Percentiles rank a stretch among this genome's conserved stretches.
These are phyloP conservation scores for Cygnus olor DNA, from an alignment of 2,797 vertebrate genomes.

Conservation along the genomic window DNA sequence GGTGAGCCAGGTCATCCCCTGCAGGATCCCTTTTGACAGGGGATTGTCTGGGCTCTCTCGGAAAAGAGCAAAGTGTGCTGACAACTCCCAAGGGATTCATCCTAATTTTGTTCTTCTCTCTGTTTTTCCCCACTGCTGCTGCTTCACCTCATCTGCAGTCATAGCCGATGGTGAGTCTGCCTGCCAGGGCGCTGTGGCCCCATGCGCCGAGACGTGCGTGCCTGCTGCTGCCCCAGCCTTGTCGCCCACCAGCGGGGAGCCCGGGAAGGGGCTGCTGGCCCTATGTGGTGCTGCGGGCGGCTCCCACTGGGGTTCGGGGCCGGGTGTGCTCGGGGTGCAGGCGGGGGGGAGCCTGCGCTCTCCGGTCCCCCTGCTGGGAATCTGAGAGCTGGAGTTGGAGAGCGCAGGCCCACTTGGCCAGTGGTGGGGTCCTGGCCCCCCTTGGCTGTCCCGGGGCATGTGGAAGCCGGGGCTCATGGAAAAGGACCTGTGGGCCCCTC, in stretches of 20 bases:
- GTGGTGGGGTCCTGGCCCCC: background rate
- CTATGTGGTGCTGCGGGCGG: background rate
- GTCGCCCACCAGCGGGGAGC: background rate
- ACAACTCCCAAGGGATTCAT: background rate
- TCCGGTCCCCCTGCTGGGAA: background rate
- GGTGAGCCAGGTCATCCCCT: no score
- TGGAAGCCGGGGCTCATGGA: no score
- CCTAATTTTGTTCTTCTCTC: background rate
- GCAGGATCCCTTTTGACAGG: no score
- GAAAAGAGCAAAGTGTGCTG: no score
- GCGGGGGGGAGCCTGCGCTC: accelerated
- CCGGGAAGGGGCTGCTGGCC: background rate
- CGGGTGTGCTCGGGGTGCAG: background rate
- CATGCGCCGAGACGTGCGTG: accelerated
- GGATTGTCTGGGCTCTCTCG: no score
- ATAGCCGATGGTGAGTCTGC: background rate
- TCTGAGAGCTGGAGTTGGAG: background rate
- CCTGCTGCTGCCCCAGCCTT: background rate
- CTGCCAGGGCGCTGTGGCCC: accelerated
- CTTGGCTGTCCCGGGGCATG: background rate
- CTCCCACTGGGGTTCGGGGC: background rate
- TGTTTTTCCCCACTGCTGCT: background rate
- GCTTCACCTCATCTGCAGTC: background rate
- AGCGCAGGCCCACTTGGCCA: background rate
- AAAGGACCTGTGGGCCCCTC: background rate